Conservation (phyloP, 2,888 invertebrate species). For the Drosophila paramelanica region DNA sequence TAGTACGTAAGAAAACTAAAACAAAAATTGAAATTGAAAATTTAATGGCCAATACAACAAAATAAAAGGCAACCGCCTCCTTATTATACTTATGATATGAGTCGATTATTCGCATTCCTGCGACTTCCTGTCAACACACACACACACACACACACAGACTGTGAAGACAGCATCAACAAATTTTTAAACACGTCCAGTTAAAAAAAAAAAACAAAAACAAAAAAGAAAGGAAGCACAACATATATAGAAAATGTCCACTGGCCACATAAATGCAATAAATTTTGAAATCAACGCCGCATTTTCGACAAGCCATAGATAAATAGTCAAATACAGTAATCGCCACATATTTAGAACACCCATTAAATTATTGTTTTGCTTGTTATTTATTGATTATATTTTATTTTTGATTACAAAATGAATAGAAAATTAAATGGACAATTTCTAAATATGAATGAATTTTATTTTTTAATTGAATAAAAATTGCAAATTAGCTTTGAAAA, state of each 20-base stretch:
- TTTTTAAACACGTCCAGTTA: slow-evolving; percentile 46
- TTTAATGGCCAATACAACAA: slow-evolving; percentile 29
- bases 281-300: slow-evolving; percentile 70
- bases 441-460: too few species aligned
- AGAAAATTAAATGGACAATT: too few species aligned
- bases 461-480: background rate
- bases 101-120: slow-evolving; percentile 57
- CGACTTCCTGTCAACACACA: slow-evolving; percentile 69
- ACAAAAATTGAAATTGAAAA: slow-evolving; percentile 31
- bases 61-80: slow-evolving; percentile 39
- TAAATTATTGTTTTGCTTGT: background rate
- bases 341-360: background rate
- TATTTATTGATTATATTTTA: too few species aligned
- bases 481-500: too few species aligned
- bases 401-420: too few species aligned
- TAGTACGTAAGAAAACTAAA: slow-evolving; percentile 10
- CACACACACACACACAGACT: slow-evolving; percentile 29
- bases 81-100: slow-evolving; percentile 46
- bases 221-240: slow-evolving; percentile 8
- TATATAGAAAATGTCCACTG: slow-evolving; percentile 57
- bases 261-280: slow-evolving; percentile 74
- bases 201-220: slow-evolving; percentile 15
- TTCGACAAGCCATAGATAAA: slow-evolving; percentile 45
- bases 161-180: slow-evolving; percentile 38
- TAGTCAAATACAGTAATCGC: slow-evolving; percentile 22